Conservation (phyloP, 2,797 vertebrate species). For the Ficedula albicollis region DNA sequence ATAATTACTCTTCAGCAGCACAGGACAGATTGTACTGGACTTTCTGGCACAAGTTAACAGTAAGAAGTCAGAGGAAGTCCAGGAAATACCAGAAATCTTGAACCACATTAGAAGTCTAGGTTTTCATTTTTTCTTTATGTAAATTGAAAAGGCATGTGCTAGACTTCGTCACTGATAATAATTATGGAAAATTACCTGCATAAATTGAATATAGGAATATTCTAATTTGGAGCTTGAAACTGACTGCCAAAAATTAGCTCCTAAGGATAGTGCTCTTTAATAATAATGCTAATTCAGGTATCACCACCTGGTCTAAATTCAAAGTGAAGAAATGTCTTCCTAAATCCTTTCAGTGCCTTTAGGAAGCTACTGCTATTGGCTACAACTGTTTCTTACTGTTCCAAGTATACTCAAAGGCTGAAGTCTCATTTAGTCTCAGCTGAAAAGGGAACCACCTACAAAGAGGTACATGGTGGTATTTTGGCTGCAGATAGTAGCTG, state of each 20-base stretch:
- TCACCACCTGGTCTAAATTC: background rate
- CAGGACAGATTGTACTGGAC: conserved; percentile 16
- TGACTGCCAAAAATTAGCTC: background rate
- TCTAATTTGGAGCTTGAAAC: conserved; percentile 7
- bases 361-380: background rate
- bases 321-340: background rate
- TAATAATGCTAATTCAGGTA: background rate
- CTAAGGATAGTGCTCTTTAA: background rate
- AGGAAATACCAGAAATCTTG: conserved; percentile 31
- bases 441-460: background rate
- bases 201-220: background rate
- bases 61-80: conserved; percentile 10
- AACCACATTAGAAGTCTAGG: background rate
- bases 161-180: background rate
- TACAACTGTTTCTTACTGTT: background rate
- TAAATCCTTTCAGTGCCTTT: background rate
- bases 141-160: background rate
- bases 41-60: background rate
- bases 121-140: background rate
- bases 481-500: background rate
- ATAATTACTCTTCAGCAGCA: conserved; percentile 44
- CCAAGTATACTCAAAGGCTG: background rate
- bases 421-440: background rate
- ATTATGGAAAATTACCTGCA: background rate
- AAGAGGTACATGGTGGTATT: background rate